Evolutionary conservation across 2,113 vertebrate genomes (phyloP).

Genomic region (Ariopsis seemanni): DNA sequence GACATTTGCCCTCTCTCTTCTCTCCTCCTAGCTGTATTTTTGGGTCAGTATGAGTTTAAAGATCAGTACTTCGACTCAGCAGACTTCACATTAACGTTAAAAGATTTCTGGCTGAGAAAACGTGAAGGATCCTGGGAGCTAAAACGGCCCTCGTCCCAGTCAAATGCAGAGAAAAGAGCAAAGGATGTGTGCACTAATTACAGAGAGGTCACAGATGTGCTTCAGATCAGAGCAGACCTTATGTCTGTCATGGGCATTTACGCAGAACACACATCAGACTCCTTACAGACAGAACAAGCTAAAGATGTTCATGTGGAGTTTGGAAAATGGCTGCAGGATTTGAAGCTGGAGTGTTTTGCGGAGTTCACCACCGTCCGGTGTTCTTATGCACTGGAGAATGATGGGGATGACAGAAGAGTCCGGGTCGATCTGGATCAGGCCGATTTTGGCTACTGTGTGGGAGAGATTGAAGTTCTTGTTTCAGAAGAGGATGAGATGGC

Average conservation of each 20-base stretch:
- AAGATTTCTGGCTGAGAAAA: constrained; percentile 72
- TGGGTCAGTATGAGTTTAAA: constrained; percentile 64
- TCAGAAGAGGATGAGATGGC: constrained; percentile 66
- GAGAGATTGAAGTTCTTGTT: constrained; percentile 76
- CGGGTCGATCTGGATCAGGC: constrained; percentile 73
- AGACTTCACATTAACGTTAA: constrained; percentile 68
- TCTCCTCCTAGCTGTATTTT: constrained; percentile 56
- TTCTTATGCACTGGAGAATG: constrained; percentile 65
- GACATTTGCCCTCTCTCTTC: neutral
- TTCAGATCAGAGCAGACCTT: constrained; percentile 68
- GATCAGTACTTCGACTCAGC: constrained; percentile 75
- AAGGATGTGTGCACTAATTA: constrained; percentile 68
- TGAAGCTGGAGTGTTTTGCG: constrained; percentile 71
- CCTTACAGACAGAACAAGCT: constrained; percentile 22
- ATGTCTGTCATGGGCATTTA: constrained; percentile 56
- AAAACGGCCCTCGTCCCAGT: constrained; percentile 63
- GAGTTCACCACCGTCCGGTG: constrained; percentile 68
- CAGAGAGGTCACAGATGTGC: constrained; percentile 70
- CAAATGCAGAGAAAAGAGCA: constrained; percentile 19
- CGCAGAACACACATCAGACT: constrained; percentile 1
- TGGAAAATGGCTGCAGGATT: constrained; percentile 61
- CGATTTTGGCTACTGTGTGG: constrained; percentile 76
- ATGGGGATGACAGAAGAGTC: constrained; percentile 53
- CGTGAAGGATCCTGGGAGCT: constrained; percentile 75
- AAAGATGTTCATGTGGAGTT: constrained; percentile 21